Base-by-base conservation (phyloP, 2,888 invertebrate species). In the Spisula solida region DNA sequence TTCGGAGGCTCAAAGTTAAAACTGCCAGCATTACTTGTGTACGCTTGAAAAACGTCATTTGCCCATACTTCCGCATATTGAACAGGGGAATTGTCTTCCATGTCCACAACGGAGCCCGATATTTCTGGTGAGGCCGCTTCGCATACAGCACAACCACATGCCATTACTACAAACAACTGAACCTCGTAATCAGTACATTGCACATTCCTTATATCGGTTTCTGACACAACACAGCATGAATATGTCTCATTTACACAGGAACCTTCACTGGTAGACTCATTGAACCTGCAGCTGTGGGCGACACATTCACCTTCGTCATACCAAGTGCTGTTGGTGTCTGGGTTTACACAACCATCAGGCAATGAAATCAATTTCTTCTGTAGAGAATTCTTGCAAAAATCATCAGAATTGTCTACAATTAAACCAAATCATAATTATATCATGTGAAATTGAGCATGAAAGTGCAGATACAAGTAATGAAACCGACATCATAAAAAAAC, bases 61-160 rank as follows among this genome's bases (percentile, higher is more conserved):
- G 48, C 51, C 80, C 80, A 81, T 25, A 81, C 80, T 51, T 81
- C 80, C 25, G 25, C 25, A 1, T 10, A 48, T 41, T n/a, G n/a
- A n/a, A 51, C 51, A 25, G 80, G 80, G 20, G 29, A 25, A 41
- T 41, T 41, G 5, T 25, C 20, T 18, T 81, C 51, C 4, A 48
- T 5, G n/a, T 51, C 41, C 16, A 48, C 25, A 41, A 25, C 80
- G 8, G 48, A 51, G 2, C 80, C 80, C 25, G 80, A 25, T 29
- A 81, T n/a, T 29, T 48, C n/a, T 12, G 51, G 10, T 18, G 16
- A 25, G 6, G n/a, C 20, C 10, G 10, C 0, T 6, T 0, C 1
- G 20, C 80, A 81, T 29, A 12, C 0, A 25, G 25, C 29, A 51
- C 80, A 81, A 4, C 80, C 80, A 81, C 80, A 81, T 51, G 80